Evolutionary conservation across 1,140 invertebrate species (phyloP).

Genomic region (Ceratina japonica): DNA sequence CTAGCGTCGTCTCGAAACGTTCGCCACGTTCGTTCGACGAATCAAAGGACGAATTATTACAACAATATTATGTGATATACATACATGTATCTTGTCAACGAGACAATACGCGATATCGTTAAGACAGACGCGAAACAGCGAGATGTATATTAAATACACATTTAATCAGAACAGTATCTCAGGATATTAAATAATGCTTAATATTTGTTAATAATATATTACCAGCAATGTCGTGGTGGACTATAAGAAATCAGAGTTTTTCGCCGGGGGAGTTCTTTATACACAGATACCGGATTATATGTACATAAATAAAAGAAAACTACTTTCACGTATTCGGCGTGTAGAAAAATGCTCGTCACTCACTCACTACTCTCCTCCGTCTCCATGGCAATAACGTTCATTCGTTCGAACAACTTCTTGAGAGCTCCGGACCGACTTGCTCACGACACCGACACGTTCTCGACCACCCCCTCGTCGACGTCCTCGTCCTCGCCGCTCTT

Average conservation of each 20-base stretch:
- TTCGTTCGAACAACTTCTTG: too few species aligned
- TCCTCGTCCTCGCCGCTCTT: too few species aligned
- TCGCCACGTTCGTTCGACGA: constrained; percentile 16
- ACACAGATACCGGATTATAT: not conserved
- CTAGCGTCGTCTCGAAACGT: constrained; percentile 18
- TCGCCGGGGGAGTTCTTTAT: constrained; percentile 10
- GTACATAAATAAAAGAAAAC: not conserved
- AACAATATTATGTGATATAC: constrained; percentile 69
- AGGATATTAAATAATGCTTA: constrained; percentile 40
- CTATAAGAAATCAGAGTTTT: constrained; percentile 24
- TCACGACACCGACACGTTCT: too few species aligned
- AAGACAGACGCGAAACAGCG: constrained; percentile 49
- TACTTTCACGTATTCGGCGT: not conserved
- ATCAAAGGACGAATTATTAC: constrained; percentile 53
- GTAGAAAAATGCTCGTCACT: too few species aligned
- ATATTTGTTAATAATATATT: constrained; percentile 35
- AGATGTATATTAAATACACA: constrained; percentile 37
- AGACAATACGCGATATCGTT: constrained; percentile 65
- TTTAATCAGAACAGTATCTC: constrained; percentile 38
- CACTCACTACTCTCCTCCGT: too few species aligned
- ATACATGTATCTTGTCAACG: constrained; percentile 59
- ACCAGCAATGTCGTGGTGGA: constrained; percentile 14
- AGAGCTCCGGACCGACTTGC: too few species aligned
- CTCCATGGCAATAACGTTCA: too few species aligned
- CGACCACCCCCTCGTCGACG: too few species aligned